A percentile compares a stretch with the other conserved stretches of the same genome.
Evolutionary conservation across 2,797 vertebrate genomes (phyloP).

Genomic region (Hoplostethus mediterraneus): DNA sequence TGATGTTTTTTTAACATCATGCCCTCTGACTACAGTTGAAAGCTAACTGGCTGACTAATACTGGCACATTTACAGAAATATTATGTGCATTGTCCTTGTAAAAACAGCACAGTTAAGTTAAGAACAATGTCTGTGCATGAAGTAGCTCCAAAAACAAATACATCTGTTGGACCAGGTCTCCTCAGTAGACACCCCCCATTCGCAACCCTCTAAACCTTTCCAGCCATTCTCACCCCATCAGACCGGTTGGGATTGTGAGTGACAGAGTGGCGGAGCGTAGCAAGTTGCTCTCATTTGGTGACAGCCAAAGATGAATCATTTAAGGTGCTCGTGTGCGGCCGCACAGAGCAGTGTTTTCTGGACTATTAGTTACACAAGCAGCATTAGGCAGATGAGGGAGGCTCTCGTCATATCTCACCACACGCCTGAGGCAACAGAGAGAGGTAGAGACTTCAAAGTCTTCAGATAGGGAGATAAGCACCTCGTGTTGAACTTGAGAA

Average conservation of each 20-base stretch:
- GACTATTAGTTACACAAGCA: constrained; percentile 85
- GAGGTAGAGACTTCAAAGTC: constrained; percentile 74
- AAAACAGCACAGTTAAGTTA: neutral
- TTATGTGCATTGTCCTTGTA: constrained; percentile 2
- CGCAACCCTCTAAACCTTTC: constrained; percentile 50
- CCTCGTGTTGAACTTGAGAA: constrained; percentile 67
- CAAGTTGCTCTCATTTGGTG: constrained; percentile 62
- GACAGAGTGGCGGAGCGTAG: constrained; percentile 59
- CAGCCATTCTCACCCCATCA: constrained; percentile 45
- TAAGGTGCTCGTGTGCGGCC: constrained; percentile 68
- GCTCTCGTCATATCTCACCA: constrained; percentile 74
- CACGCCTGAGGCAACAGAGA: constrained; percentile 70
- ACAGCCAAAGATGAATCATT: constrained; percentile 79
- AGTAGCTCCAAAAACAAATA: neutral
- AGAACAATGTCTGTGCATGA: neutral
- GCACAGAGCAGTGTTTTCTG: constrained; percentile 79
- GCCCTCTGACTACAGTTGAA: constrained; percentile 44
- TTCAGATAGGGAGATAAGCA: constrained; percentile 69
- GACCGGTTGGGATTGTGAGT: constrained; percentile 66
- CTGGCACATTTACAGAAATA: constrained; percentile 36
- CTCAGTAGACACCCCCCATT: constrained; percentile 22
- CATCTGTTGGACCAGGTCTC: neutral
- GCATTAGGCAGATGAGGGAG: constrained; percentile 81
- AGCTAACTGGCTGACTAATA: constrained; percentile 34
- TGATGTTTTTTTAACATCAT: constrained; percentile 40